Conservation (phyloP, 2,888 invertebrate genomes). For the Campoplex capitator region DNA sequence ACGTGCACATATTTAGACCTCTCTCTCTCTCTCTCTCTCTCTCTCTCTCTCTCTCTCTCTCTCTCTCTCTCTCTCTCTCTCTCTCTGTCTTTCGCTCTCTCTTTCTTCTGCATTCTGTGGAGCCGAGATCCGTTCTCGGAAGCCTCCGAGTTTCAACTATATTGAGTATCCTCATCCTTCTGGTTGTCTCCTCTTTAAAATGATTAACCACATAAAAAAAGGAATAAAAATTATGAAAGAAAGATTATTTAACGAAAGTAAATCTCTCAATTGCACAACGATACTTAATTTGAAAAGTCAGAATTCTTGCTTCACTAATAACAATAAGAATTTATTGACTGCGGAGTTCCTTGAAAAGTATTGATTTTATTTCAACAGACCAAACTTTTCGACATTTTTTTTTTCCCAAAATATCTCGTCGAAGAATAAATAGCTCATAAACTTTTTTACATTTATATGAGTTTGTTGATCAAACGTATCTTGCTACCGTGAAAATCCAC, state of each 20-base stretch:
- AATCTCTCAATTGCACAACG: not conserved
- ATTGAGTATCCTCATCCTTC: constrained; percentile 60
- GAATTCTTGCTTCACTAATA: not conserved
- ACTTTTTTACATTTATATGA: not conserved
- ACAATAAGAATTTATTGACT: not conserved
- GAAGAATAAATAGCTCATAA: not conserved
- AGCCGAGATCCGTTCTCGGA: constrained; percentile 67
- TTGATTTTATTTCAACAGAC: not conserved
- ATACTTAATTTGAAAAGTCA: not conserved
- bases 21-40: constrained; percentile 24
- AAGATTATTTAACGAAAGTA: not conserved
- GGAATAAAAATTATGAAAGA: not conserved
- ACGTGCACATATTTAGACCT: constrained; percentile 4
- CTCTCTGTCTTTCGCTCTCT: not conserved
- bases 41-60: no score
- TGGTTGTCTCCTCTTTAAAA: constrained; percentile 34
- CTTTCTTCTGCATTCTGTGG: constrained; percentile 65
- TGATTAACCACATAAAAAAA: not conserved
- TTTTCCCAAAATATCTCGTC: not conserved
- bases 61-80: no score
- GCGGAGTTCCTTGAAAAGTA: not conserved
- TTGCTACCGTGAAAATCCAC: constrained; percentile 58
- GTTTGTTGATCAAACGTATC: constrained; percentile 12
- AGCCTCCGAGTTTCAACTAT: constrained; percentile 59
- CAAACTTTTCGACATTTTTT: not conserved